Evolutionary conservation across 2,888 invertebrate species (phyloP), one percentile per base, ranked within the genome.

Genomic region (Reticulitermes lucifugus): DNA sequence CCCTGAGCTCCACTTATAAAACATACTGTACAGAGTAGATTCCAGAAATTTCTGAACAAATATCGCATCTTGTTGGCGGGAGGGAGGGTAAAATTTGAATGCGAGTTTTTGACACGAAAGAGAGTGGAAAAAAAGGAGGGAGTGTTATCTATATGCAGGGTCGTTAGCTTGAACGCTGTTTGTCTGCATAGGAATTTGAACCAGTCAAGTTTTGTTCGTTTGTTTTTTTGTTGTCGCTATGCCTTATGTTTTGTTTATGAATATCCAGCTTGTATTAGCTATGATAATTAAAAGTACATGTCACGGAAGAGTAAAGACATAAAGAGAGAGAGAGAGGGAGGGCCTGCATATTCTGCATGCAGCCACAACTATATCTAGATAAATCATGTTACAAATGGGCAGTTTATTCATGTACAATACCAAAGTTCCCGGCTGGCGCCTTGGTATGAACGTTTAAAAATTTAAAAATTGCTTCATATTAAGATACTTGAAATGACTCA

Each of bases 161-260:
- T 84, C 77, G 59, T 84, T 84, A 84, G 77, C 77, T 77, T 59
- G 55, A 59, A 84, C 79, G 77, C 77, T 84, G 59, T 79, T 77
- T 60, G 29, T 60, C 73, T 41, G 73, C 41, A 73, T 41, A 73
- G 41, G 10, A 41, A 73, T 41, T 73, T 41, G 73, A 41, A 41
- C 73, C 12, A 14, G 73, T 5, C 0, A 41, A 41, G 14, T 73
- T 73, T 73, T 73, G 29, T 41, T 35, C 21, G 41, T 73, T 41
- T 73, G 73, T 2, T 73, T 73, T 35, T 41, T 46, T 25, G 25
- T 25, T 25, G 12, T 5, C 29, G 0, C 9, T 70, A 14, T 29
- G n/a, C 25, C 35, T 14, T 41, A 41, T 73, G 73, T 73, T 73
- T 73, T 71, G 4, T 41, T 9, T 73, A 73, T 73, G 6, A 73